Evolutionary conservation across 2,888 invertebrate genomes (phyloP), one percentile per base, ranked within the genome.

Genomic region (Odiellus spinosus): DNA sequence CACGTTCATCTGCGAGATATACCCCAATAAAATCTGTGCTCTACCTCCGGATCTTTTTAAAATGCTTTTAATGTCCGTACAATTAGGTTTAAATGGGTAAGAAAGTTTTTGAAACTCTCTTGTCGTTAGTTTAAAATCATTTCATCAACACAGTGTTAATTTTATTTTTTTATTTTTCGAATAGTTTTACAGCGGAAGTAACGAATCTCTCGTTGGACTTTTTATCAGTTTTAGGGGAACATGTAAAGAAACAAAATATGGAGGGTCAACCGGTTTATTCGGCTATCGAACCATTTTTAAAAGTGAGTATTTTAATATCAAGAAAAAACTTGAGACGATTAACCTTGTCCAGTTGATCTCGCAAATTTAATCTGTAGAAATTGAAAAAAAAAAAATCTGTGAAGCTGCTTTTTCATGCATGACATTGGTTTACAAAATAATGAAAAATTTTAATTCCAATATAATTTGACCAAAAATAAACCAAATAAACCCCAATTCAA

Each of bases 1-100:
- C 44, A 71, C 75, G 18, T 73, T 75, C 57, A 69, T 80, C 42
- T 74, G 74, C 54, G 79, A 80, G 59, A 69, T 76, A 48, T 74
- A 76, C 59, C 76, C 80, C 0, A 75, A 76, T 45, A 76, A 76
- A 62, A 68, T 79, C 41, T 58, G 62, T 44, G 58, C 61, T 15
- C 58, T 76, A 42, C 71, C 73, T 1, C 61, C 67, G 10, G 69
- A 71, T 42, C 63, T 76, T 55, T 59, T 76, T 34, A 66, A 68
- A 41, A 70, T 71, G 50, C 61, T 77, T 40, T 62, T 77, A 45
- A 67, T 65, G 18, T 74, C 75, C 0, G 66, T 77, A 19, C 72
- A 77, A 55, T 55, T 76, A 35, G 78, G 77, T 17, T 63, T 78
- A 36, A 73, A 71, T 34, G 45, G 45, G 56, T 55, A 52, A 47